These are phyloP conservation scores for Sparus aurata DNA, from an alignment of 2,797 vertebrate species.

Conservation along the genomic window DNA sequence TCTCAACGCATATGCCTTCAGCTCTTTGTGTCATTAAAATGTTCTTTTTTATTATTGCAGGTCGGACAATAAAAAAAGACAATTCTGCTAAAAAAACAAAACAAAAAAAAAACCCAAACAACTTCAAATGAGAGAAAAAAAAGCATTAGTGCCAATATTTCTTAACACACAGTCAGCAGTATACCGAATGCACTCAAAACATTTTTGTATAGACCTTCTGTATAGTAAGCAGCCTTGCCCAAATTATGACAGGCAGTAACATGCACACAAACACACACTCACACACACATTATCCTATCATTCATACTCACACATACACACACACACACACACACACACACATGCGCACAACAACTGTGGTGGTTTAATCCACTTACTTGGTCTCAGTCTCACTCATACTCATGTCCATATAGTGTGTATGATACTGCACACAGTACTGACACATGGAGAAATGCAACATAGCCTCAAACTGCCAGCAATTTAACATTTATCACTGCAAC, in stretches of 20 bases:
- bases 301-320: conserved; percentile 77
- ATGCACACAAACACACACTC: conserved; percentile 73
- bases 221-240: conserved; percentile 86
- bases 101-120: conserved; percentile 78
- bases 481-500: conserved; percentile 85
- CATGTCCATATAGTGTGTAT: conserved; percentile 67
- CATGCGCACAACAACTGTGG: conserved; percentile 74
- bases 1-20: conserved; percentile 84
- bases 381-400: conserved; percentile 82
- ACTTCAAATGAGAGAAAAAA: conserved; percentile 82
- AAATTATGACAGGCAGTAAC: conserved; percentile 85
- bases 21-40: conserved; percentile 86
- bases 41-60: conserved; percentile 88
- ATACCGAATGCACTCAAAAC: conserved; percentile 85
- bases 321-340: conserved; percentile 68
- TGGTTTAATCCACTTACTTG: conserved; percentile 86
- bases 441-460: conserved; percentile 84
- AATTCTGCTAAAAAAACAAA: conserved; percentile 81
- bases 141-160: conserved; percentile 88
- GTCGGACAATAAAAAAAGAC: conserved; percentile 87
- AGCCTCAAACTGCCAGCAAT: conserved; percentile 84
- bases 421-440: conserved; percentile 69
- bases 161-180: conserved; percentile 87
- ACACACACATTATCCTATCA: conserved; percentile 60
- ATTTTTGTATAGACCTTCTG: conserved; percentile 85